Evolutionary conservation across 2,888 invertebrate species (phyloP).

Genomic region (Argyresthia goedartella): DNA sequence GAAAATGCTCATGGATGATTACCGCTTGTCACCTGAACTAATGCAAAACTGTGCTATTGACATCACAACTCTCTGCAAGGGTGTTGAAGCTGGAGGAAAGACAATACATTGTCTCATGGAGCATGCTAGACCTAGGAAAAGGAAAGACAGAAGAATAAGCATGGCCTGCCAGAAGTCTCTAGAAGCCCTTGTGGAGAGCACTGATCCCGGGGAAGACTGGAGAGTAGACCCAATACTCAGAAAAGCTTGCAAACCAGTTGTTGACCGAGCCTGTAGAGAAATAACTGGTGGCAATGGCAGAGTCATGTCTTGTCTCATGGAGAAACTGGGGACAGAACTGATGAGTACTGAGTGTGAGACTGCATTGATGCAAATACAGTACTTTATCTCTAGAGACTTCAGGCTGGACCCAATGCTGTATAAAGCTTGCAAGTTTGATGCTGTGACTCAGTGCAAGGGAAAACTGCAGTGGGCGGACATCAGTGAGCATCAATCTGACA

Average conservation of each 20-base stretch:
- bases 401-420: slow-evolving; percentile 92
- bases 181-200: slow-evolving; percentile 84
- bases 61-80: slow-evolving; percentile 81
- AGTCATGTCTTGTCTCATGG: slow-evolving; percentile 95
- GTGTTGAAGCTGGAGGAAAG: slow-evolving; percentile 83
- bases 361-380: slow-evolving; percentile 94
- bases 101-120: slow-evolving; percentile 98
- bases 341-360: slow-evolving; percentile 94
- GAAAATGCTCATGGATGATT: slow-evolving; percentile 93
- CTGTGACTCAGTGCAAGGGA: slow-evolving; percentile 84
- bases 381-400: slow-evolving; percentile 96
- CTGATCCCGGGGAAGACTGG: slow-evolving; percentile 97
- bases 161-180: slow-evolving; percentile 82
- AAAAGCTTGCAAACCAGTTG: slow-evolving; percentile 88
- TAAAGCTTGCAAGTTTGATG: slow-evolving; percentile 89
- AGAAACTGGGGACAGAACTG: slow-evolving; percentile 83
- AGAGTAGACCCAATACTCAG: slow-evolving; percentile 92
- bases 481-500: slow-evolving; percentile 78
- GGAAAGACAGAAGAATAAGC: slow-evolving; percentile 76
- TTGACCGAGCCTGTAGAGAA: slow-evolving; percentile 81
- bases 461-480: slow-evolving; percentile 81
- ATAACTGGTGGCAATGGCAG: slow-evolving; percentile 81
- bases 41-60: slow-evolving; percentile 89
- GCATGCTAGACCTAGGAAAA: slow-evolving; percentile 77
- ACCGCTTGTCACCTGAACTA: slow-evolving; percentile 92